Conservation (phyloP, 2,888 invertebrate genomes). For the Sericinus montela region DNA sequence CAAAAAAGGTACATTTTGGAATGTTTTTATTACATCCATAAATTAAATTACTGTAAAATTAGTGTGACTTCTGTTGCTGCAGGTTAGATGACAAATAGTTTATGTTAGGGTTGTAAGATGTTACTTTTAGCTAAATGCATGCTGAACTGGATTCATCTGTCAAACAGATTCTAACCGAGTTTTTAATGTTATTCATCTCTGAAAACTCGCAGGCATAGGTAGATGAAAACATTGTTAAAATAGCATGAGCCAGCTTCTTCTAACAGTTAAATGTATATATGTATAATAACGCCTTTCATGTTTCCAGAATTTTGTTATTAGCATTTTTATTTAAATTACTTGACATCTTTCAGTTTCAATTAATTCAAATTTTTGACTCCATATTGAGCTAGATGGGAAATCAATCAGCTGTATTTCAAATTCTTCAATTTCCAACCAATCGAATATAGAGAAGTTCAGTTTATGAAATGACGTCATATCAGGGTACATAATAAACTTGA, state of each 20-base stretch:
- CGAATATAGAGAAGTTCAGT: slow-evolving; percentile 21
- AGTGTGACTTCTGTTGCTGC: too few species aligned
- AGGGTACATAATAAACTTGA: neutral
- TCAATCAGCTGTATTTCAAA: slow-evolving; percentile 27
- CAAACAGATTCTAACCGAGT: too few species aligned
- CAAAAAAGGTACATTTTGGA: too few species aligned
- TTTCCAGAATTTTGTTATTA: too few species aligned
- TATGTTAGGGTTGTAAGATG: neutral
- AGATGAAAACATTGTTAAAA: neutral
- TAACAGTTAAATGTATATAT: too few species aligned
- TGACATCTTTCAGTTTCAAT: neutral
- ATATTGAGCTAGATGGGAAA: slow-evolving; percentile 25
- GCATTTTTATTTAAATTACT: neutral
- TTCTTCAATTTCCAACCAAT: slow-evolving; percentile 25
- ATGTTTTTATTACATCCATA: too few species aligned
- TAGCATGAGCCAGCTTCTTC: slow-evolving; percentile 1
- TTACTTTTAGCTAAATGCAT: neutral
- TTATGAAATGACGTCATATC: slow-evolving; percentile 9
- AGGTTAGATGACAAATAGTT: too few species aligned
- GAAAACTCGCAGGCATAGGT: slow-evolving; percentile 1
- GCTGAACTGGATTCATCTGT: neutral
- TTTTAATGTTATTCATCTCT: too few species aligned
- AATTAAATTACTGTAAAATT: too few species aligned
- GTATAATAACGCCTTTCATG: too few species aligned
- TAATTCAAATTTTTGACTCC: slow-evolving; percentile 10